Conservation (phyloP, 2,888 invertebrate genomes). For the Pristionchus maxplancki region DNA sequence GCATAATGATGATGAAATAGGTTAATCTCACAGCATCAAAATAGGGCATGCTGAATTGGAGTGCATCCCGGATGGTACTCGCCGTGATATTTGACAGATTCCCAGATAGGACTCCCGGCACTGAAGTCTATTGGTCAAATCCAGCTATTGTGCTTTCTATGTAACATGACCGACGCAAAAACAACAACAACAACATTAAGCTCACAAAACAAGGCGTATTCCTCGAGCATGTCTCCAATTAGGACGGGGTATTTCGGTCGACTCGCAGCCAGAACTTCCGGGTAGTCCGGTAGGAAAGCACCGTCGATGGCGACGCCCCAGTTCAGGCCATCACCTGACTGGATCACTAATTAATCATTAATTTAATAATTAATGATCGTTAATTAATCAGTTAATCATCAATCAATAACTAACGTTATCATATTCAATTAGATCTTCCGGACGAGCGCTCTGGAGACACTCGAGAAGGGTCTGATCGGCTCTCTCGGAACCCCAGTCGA, state of each 20-base stretch:
- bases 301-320: background rate
- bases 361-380: too few species aligned
- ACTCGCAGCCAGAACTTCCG: background rate
- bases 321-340: background rate
- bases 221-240: constrained; percentile 38
- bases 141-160: background rate
- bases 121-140: background rate
- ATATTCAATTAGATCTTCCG: background rate
- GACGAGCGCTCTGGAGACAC: background rate
- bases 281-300: constrained; percentile 28
- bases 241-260: background rate
- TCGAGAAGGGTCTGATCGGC: background rate
- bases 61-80: background rate
- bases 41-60: background rate
- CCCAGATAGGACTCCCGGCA: background rate
- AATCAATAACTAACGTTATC: background rate
- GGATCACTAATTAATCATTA: too few species aligned
- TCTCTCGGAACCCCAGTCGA: background rate
- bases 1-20: too few species aligned
- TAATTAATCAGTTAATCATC: background rate
- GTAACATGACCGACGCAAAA: background rate
- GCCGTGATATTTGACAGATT: background rate
- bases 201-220: background rate
- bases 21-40: background rate
- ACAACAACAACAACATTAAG: too few species aligned